Evolutionary conservation across 2,797 vertebrate species (phyloP), one percentile per base, ranked within the genome.

Genomic region (Calcarius lapponicus): DNA sequence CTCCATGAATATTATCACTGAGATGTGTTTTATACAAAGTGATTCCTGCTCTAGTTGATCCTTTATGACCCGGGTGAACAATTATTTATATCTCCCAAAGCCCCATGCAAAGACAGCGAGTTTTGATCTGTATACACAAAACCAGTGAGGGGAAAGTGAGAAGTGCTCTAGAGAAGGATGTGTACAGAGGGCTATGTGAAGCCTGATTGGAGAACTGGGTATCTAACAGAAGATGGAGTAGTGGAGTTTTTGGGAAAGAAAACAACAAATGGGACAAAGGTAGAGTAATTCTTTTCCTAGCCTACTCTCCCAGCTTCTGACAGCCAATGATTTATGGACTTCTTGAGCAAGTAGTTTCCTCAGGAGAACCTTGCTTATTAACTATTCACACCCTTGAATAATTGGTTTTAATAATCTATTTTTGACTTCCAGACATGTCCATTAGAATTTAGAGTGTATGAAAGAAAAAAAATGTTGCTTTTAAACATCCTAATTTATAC

Each of bases 71-170:
- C 31, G 19, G 13, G 14, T 48, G 57, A 80, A 71, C 32, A 65
- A 76, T n/a, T 32, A n/a, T 28, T 76, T 17, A 0, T 40, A 17
- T 28, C 18, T 87, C 40, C 64, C 9, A 51, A 54, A 85, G 64
- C 42, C 34, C 34, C 2, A 0, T 1, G 3, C 32, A 60, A 74
- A 65, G 15, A 14, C 0, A 17, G 20, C 1, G 11, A 91, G 40
- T 64, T 71, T 69, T 57, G 69, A 50, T 57, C 21, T 76, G 34
- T 50, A 42, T 18, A n/a, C 88, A 32, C 32, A 70, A 82, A 76
- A 71, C 7, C 9, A 7, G 31, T 9, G 56, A 47, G 17, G 38
- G 7, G 29, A 15, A 58, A 51, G 53, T 0, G 13, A 53, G 32
- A 31, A 17, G 34, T 17, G 51, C 14, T 36, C 28, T 20, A 31